Evolutionary conservation across 1,140 invertebrate genomes (phyloP), one percentile per base, ranked within the genome.

Genomic region (Potamilus streckersoni): DNA sequence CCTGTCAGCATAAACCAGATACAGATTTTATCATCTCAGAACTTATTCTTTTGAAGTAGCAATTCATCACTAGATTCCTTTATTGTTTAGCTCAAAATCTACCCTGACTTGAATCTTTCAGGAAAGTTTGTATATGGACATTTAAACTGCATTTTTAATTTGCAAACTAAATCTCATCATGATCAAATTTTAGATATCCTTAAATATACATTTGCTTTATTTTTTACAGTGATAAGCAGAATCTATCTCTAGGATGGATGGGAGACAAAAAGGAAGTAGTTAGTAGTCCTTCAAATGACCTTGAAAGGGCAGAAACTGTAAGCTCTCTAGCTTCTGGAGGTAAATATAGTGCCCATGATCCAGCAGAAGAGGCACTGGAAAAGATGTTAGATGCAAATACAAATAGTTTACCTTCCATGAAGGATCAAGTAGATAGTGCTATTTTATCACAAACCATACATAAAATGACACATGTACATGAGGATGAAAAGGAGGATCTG

Each of bases 311-410:
- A 61, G 81, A 83, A 57, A 83, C 79, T 19, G 64, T 78, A 13
- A 83, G 81, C 72, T 83, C 81, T 62, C 49, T 78, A 56, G 78
- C 79, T 1, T 83, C 82, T 1, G 77, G 72, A 59, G 79, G 82
- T 56, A 76, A 69, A 71, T 72, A 79, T 55, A 76, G 73, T 71
- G 61, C 69, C n/a, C 73, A 64, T 59, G 70, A 76, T 75, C 56
- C 63, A 8, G 70, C 63, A 27, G 69, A 72, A 20, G 65, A 72
- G 6, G 69, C 61, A 15, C n/a, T 77, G 62, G 75, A 72, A 59
- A 65, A 66, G 31, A 55, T 49, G 17, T 58, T 73, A 8, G 11
- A 58, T 38, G 19, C 27, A 27, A 14, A 57, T 62, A 23, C 63
- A 58, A 75, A 31, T 67, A 31, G 49, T n/a, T 20, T 38, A 55